Conservation (phyloP, 2,888 invertebrate genomes). For the Heteromyza rotundicornis region DNA sequence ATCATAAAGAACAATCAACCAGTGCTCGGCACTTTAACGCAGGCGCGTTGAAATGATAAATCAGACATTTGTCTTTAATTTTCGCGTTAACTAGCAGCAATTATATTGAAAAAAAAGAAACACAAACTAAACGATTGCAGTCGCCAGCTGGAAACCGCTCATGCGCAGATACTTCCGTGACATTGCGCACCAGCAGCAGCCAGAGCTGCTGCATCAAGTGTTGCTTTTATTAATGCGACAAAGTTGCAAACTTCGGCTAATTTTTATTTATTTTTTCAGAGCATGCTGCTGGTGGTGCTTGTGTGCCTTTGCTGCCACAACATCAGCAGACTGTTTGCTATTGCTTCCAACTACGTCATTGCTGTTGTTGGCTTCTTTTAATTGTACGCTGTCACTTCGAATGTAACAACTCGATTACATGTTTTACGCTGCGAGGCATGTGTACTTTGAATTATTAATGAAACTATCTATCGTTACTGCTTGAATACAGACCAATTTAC, state of each 20-base stretch:
- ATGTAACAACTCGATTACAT: slow-evolving; percentile 56
- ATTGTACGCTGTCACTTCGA: slow-evolving; percentile 51
- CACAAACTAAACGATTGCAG: neutral
- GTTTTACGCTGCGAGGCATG: slow-evolving; percentile 43
- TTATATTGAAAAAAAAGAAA: neutral
- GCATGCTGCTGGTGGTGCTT: neutral
- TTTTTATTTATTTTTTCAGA: slow-evolving; percentile 8
- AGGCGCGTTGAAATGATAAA: slow-evolving; percentile 25
- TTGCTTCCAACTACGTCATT: too few relatives aligned
- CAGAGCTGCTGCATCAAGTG: slow-evolving; percentile 10
- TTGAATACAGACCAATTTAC: neutral
- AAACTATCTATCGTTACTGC: slow-evolving; percentile 34
- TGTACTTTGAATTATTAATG: slow-evolving; percentile 53
- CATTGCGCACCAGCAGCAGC: slow-evolving; percentile 12
- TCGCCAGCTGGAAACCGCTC: slow-evolving; percentile 13
- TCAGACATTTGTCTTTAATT: slow-evolving; percentile 19
- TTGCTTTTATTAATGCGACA: slow-evolving; percentile 26
- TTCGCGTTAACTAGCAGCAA: slow-evolving; percentile 1
- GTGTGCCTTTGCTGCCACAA: neutral
- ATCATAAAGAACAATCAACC: slow-evolving; percentile 1
- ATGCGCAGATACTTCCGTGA: slow-evolving; percentile 17
- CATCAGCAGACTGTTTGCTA: slow-evolving; percentile 9
- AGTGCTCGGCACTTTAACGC: neutral
- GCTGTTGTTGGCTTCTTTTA: slow-evolving; percentile 34
- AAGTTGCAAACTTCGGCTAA: slow-evolving; percentile 6